These are phyloP conservation scores for Zonitis immaculata DNA, from an alignment of 2,888 invertebrate species.

Conservation along the genomic window DNA sequence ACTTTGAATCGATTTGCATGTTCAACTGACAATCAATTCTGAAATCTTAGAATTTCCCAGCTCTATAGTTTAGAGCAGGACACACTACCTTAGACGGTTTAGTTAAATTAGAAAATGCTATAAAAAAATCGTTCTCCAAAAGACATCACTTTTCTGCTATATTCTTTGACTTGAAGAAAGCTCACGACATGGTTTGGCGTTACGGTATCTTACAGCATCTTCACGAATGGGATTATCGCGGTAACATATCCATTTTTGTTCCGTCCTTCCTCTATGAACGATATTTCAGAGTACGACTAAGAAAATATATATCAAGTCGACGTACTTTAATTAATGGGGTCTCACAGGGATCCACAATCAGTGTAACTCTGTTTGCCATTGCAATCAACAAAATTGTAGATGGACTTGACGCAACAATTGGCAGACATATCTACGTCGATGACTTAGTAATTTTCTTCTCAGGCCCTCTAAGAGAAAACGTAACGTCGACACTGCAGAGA, in stretches of 20 bases:
- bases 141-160: background rate
- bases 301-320: background rate
- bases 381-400: conserved; percentile 13
- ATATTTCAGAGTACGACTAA: conserved; percentile 6
- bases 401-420: background rate
- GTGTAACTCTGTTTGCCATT: conserved; percentile 15
- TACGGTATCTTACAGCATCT: conserved; percentile 14
- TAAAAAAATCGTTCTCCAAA: too few species aligned
- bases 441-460: background rate
- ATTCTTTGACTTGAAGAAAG: conserved; percentile 12
- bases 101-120: too few species aligned
- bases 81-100: background rate
- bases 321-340: conserved; percentile 16
- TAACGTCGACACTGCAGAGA: too few species aligned
- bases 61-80: too few species aligned
- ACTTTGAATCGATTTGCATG: too few species aligned
- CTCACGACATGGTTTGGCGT: conserved; percentile 17
- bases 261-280: conserved; percentile 2
- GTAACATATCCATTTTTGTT: conserved; percentile 11
- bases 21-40: too few species aligned
- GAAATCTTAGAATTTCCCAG: too few species aligned
- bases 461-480: background rate
- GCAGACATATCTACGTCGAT: conserved; percentile 10
- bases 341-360: conserved; percentile 20
- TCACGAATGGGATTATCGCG: conserved; percentile 15